Evolutionary conservation across 2,797 vertebrate species (phyloP).

Genomic region (Lepidocolaptes lacrymiger): DNA sequence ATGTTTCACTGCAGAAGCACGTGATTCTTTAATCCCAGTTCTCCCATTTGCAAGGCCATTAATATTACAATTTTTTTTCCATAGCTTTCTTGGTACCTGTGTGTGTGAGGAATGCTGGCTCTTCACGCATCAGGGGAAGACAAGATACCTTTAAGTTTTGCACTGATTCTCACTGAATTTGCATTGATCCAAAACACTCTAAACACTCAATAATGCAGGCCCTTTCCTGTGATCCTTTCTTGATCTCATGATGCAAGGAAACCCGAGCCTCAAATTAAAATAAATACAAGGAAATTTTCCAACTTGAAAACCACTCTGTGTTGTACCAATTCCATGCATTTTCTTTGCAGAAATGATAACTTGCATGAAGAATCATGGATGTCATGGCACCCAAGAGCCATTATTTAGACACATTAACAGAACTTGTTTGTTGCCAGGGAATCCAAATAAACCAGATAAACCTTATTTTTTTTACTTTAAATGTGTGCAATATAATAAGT

Average conservation of each 20-base stretch:
- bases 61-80: not conserved
- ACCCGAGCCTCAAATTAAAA: not conserved
- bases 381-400: not conserved
- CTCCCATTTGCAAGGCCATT: not conserved
- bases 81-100: not conserved
- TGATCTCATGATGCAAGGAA: not conserved
- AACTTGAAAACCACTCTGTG: not conserved
- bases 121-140: not conserved
- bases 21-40: not conserved
- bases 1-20: not conserved
- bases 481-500: not conserved
- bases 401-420: constrained; percentile 14
- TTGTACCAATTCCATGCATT: not conserved
- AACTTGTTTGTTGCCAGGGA: not conserved
- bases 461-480: not conserved
- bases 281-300: not conserved
- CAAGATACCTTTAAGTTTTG: not conserved
- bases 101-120: not conserved
- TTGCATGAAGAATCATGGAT: not conserved
- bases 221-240: not conserved
- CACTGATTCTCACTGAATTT: not conserved
- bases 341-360: constrained; percentile 25
- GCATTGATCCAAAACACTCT: not conserved
- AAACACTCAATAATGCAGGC: not conserved
- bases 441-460: not conserved